phyloP scores from a whole-genome alignment of 1,140 invertebrate genomes.

The Drosophila nasuta region DNA sequence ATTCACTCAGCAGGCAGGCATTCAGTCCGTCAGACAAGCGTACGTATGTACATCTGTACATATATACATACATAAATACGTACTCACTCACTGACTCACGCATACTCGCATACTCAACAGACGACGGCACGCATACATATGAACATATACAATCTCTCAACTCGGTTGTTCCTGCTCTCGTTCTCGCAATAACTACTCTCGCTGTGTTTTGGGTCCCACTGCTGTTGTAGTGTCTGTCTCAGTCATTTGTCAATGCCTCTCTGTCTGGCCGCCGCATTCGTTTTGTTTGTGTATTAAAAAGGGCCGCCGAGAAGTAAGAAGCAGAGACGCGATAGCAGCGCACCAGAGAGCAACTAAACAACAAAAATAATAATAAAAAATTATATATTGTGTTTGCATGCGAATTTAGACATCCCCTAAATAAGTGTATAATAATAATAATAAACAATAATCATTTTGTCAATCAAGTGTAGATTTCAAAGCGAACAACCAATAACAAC shows the following conservation, averaged over 20 bases:
- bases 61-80: conserved; percentile 14
- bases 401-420: conserved; percentile 31
- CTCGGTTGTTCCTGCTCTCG: conserved; percentile 43
- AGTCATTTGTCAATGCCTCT: conserved; percentile 41
- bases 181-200: conserved; percentile 50
- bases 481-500: background rate
- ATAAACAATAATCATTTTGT: conserved; percentile 33
- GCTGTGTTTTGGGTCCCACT: conserved; percentile 42
- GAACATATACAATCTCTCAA: conserved; percentile 32
- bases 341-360: conserved; percentile 36
- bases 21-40: background rate
- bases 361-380: conserved; percentile 32
- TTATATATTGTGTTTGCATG: conserved; percentile 20
- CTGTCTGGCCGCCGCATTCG: conserved; percentile 43
- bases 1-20: background rate
- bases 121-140: background rate
- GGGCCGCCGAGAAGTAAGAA: conserved; percentile 49
- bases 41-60: background rate
- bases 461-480: conserved; percentile 28
- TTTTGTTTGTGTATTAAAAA: conserved; percentile 56
- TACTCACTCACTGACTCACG: background rate
- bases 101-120: background rate
- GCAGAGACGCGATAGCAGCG: conserved; percentile 50
- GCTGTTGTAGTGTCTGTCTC: conserved; percentile 29
- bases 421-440: background rate